Percentiles rank a stretch among this genome's conserved stretches.
Evolutionary conservation across 2,797 vertebrate genomes (phyloP).

Genomic region (Halcyon smyrnensis): DNA sequence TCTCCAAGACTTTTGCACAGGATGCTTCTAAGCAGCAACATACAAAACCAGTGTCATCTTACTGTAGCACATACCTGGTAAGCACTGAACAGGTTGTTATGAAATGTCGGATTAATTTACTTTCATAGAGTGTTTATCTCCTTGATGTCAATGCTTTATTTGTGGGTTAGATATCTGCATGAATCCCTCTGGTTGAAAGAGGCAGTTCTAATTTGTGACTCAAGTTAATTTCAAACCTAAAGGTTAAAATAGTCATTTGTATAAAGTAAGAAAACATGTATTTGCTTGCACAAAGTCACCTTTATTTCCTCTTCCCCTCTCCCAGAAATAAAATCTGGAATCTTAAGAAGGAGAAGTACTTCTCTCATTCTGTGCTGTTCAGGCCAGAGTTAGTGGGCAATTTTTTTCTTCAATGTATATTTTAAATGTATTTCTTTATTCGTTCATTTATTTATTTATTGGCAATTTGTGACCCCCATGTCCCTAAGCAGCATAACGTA

Average conservation of each 20-base stretch:
- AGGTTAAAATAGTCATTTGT: slow-evolving; percentile 50
- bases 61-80: slow-evolving; percentile 99
- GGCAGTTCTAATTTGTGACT: background rate
- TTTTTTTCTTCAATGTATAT: background rate
- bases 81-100: slow-evolving; percentile 53
- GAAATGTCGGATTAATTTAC: background rate
- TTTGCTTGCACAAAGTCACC: background rate
- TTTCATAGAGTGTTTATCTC: background rate
- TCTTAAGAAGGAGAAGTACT: background rate
- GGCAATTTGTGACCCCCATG: background rate
- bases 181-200: background rate
- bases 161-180: background rate
- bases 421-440: background rate
- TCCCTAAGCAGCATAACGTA: background rate
- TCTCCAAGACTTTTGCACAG: slow-evolving; percentile 94
- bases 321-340: background rate
- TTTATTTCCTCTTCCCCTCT: background rate
- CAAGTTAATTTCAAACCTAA: background rate
- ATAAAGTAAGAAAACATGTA: slow-evolving; percentile 20
- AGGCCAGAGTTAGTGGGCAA: background rate
- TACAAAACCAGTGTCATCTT: slow-evolving; percentile 95
- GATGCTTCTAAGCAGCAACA: slow-evolving; percentile 96
- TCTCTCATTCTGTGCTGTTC: background rate
- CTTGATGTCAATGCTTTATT: background rate
- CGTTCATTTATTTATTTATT: background rate